Conservation (phyloP, 2,888 invertebrate species). For the Meta bourneti region DNA sequence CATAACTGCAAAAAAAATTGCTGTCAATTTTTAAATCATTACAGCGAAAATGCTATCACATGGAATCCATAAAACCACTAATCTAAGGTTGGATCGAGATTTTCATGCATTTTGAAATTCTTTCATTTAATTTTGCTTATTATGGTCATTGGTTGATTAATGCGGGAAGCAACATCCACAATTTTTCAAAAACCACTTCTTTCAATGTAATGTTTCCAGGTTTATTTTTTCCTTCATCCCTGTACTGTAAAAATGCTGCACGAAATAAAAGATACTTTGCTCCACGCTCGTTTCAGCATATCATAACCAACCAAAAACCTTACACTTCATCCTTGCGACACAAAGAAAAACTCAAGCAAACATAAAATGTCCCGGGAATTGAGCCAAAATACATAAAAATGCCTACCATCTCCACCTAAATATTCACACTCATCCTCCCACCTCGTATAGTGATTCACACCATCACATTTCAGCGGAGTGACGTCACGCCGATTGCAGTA, state of each 20-base stretch:
- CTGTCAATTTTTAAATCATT: too few relatives aligned
- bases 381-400: conserved; percentile 36
- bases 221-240: not conserved
- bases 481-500: conserved; percentile 33
- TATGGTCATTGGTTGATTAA: too few relatives aligned
- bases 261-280: not conserved
- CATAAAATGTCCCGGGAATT: not conserved
- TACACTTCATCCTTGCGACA: not conserved
- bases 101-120: too few relatives aligned
- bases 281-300: not conserved
- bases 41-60: too few relatives aligned
- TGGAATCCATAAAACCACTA: too few relatives aligned
- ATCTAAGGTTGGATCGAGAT: too few relatives aligned
- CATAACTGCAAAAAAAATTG: too few relatives aligned
- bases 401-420: not conserved
- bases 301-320: not conserved
- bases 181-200: not conserved
- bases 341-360: not conserved
- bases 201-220: not conserved
- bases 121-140: too few relatives aligned
- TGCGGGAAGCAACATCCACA: too few relatives aligned
- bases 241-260: too few relatives aligned
- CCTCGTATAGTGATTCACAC: not conserved
- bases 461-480: conserved; percentile 31
- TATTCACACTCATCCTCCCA: conserved; percentile 16